A percentile compares a stretch with the other conserved stretches of the same genome.
Conservation (phyloP, 2,888 invertebrate species). For the Hyles lineata region DNA sequence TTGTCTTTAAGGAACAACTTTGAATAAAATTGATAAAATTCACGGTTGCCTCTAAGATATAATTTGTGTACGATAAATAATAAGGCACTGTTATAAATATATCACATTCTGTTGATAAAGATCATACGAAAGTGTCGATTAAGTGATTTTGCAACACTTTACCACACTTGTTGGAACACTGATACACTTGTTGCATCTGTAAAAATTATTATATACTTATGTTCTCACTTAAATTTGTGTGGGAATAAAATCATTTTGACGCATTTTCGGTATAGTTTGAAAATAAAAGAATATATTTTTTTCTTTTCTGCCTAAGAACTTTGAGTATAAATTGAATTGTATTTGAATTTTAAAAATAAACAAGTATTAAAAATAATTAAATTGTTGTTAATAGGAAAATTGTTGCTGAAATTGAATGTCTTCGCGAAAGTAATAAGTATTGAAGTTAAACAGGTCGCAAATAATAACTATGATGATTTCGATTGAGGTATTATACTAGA, state of each 20-base stretch:
- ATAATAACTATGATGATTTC: too few relatives aligned
- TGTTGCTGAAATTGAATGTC: too few relatives aligned
- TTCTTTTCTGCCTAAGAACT: too few relatives aligned
- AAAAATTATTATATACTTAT: neutral
- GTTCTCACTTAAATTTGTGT: neutral
- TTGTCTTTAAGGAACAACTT: neutral
- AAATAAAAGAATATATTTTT: neutral
- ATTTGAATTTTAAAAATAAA: too few relatives aligned
- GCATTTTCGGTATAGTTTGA: neutral
- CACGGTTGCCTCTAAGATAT: conserved; percentile 14
- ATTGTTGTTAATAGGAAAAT: too few relatives aligned
- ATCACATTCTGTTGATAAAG: conserved; percentile 11
- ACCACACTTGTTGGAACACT: neutral
- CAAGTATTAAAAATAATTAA: too few relatives aligned
- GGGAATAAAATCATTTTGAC: neutral
- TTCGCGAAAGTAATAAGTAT: too few relatives aligned
- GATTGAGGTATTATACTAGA: too few relatives aligned
- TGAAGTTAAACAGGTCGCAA: too few relatives aligned
- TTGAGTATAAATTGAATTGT: too few relatives aligned
- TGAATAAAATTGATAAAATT: conserved; percentile 11
- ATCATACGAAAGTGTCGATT: neutral
- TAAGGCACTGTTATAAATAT: conserved; percentile 23
- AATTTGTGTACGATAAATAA: neutral
- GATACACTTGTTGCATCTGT: neutral
- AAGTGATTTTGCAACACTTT: neutral